Conservation (phyloP, 1,140 invertebrate genomes). For the Pollicipes pollicipes region DNA sequence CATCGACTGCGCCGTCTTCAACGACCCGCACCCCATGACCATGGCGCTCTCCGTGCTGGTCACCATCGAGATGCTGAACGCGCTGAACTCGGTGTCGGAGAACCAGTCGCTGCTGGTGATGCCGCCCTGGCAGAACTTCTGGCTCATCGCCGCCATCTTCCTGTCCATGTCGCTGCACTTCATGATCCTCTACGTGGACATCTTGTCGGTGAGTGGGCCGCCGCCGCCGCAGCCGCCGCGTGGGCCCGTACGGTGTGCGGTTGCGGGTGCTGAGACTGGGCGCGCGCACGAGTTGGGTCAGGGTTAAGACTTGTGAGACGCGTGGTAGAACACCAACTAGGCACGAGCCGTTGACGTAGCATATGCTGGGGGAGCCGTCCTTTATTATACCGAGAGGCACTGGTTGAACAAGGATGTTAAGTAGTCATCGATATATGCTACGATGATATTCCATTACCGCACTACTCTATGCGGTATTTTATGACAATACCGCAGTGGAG, state of each 20-base stretch:
- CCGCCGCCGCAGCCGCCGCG: too few relatives aligned
- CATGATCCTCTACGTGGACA: slow-evolving; percentile 95
- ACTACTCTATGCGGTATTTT: too few relatives aligned
- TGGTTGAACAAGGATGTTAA: too few relatives aligned
- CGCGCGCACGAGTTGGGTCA: too few relatives aligned
- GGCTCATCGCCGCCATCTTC: slow-evolving; percentile 91
- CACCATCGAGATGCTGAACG: slow-evolving; percentile 99
- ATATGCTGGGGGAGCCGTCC: too few relatives aligned
- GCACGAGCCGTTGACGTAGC: too few relatives aligned
- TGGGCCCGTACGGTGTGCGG: neutral
- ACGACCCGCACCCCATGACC: slow-evolving; percentile 97
- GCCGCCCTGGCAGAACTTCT: slow-evolving; percentile 97
- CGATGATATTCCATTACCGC: too few relatives aligned
- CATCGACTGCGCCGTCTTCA: slow-evolving; percentile 91
- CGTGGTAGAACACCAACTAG: too few relatives aligned
- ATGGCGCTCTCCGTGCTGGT: slow-evolving; percentile 99
- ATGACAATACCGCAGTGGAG: too few relatives aligned
- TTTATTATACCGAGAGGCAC: too few relatives aligned
- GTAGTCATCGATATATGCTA: too few relatives aligned
- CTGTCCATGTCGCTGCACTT: slow-evolving; percentile 99
- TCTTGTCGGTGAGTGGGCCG: slow-evolving; percentile 80
- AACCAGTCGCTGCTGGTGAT: slow-evolving; percentile 95
- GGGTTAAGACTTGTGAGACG: too few relatives aligned
- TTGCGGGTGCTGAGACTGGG: neutral
- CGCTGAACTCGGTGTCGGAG: slow-evolving; percentile 97